These are phyloP conservation scores for Melikaiella ostensackeni DNA, from an alignment of 2,888 invertebrate genomes.

Conservation along the genomic window DNA sequence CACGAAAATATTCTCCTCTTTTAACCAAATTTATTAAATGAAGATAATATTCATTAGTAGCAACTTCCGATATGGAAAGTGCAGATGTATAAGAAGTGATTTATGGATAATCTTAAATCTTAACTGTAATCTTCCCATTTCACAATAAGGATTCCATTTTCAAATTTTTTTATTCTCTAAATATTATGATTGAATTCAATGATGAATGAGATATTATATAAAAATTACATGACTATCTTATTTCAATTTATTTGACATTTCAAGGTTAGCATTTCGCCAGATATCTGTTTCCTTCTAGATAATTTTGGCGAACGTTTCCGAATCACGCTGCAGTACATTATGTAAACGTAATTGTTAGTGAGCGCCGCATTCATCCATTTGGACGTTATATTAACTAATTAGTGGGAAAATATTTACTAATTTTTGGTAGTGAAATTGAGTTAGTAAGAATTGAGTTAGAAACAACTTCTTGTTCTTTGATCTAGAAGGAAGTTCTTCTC, in stretches of 20 bases:
- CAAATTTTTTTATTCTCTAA: too few relatives aligned
- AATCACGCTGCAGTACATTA: neutral
- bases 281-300: constrained; percentile 3
- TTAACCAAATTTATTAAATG: neutral
- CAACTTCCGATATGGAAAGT: neutral
- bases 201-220: neutral
- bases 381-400: neutral
- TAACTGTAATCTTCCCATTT: too few relatives aligned
- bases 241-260: neutral
- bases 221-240: neutral
- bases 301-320: neutral
- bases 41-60: neutral
- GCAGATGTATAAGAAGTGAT: neutral
- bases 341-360: constrained; percentile 3
- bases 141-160: too few relatives aligned
- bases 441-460: neutral
- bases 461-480: neutral
- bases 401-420: neutral
- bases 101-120: too few relatives aligned
- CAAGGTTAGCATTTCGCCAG: neutral
- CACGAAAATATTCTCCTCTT: neutral
- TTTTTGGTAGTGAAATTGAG: neutral
- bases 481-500: neutral
- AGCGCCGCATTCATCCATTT: neutral
- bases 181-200: neutral